Evolutionary conservation across 2,888 invertebrate species (phyloP).

Genomic region (Hirtodrosophila trivittata): DNA sequence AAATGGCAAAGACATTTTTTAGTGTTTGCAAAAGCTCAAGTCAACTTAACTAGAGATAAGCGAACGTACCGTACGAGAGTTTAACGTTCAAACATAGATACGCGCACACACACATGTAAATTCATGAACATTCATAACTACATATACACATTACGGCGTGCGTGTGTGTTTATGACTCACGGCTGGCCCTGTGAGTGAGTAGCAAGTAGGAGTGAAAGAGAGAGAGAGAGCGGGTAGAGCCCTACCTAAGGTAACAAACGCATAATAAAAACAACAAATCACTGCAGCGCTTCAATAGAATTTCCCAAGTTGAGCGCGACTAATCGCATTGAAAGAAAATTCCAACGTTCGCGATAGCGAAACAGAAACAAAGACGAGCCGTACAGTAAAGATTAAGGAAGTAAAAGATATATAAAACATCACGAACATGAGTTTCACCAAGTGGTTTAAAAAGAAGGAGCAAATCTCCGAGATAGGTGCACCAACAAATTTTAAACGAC

Average conservation of each 20-base stretch:
- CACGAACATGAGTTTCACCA: conserved; percentile 80
- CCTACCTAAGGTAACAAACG: conserved; percentile 72
- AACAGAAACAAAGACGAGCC: conserved; percentile 12
- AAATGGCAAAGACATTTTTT: conserved; percentile 42
- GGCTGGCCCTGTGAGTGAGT: conserved; percentile 67
- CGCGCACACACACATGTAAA: conserved; percentile 37
- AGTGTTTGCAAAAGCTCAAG: conserved; percentile 54
- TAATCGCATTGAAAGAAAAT: conserved; percentile 66
- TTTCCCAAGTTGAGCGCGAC: conserved; percentile 67
- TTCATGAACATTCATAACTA: conserved; percentile 22
- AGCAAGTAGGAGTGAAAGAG: conserved; percentile 1
- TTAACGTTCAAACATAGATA: conserved; percentile 46
- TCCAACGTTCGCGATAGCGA: conserved; percentile 36
- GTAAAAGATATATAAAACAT: conserved; percentile 12
- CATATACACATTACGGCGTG: conserved; percentile 36
- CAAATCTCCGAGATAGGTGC: conserved; percentile 87
- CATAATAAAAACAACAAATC: conserved; percentile 47
- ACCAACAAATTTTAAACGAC: conserved; percentile 93
- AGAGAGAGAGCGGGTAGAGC: conserved; percentile 33
- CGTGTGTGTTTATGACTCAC: conserved; percentile 73
- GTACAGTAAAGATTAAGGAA: conserved; percentile 9
- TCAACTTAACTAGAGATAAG: conserved; percentile 55
- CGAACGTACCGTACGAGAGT: conserved; percentile 22
- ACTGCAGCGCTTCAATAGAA: conserved; percentile 56
- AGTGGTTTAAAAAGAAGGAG: conserved; percentile 84